Evolutionary conservation across 30 jellyfish, hydroid and myxozoan species (phyloP).

Genomic region (Nemopilema nomurai): DNA sequence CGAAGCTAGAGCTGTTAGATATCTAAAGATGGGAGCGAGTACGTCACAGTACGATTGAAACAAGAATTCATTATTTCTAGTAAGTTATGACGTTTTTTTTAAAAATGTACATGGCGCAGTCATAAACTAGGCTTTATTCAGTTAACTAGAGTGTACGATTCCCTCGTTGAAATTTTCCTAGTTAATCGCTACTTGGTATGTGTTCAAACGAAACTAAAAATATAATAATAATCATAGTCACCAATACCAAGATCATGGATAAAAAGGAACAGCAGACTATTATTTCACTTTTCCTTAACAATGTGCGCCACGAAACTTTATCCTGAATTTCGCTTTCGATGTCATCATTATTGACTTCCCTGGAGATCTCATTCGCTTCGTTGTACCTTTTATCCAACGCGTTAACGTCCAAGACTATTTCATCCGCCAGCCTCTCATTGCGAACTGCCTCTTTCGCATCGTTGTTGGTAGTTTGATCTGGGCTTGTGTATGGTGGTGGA

Average conservation of each 20-base stretch:
- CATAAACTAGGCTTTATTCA: too few species aligned
- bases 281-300: constrained; percentile 4
- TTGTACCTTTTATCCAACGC: neutral
- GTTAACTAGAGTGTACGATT: too few species aligned
- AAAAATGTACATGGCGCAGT: too few species aligned
- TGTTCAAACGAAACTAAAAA: constrained; percentile 10
- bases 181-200: constrained; percentile 6
- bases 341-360: neutral
- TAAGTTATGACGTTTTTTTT: too few species aligned
- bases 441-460: neutral
- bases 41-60: too few species aligned
- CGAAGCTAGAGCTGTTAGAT: too few species aligned
- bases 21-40: too few species aligned
- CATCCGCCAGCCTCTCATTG: neutral
- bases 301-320: constrained; percentile 8
- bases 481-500: neutral
- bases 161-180: too few species aligned
- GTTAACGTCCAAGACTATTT: neutral
- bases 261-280: neutral
- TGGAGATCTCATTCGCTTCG: neutral
- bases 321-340: neutral
- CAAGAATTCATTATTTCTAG: too few species aligned
- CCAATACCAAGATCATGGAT: neutral
- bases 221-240: constrained; percentile 2
- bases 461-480: neutral